Evolutionary conservation across 2,797 vertebrate genomes (phyloP), one percentile per base, ranked within the genome.

Genomic region (Cottoperca gobio): DNA sequence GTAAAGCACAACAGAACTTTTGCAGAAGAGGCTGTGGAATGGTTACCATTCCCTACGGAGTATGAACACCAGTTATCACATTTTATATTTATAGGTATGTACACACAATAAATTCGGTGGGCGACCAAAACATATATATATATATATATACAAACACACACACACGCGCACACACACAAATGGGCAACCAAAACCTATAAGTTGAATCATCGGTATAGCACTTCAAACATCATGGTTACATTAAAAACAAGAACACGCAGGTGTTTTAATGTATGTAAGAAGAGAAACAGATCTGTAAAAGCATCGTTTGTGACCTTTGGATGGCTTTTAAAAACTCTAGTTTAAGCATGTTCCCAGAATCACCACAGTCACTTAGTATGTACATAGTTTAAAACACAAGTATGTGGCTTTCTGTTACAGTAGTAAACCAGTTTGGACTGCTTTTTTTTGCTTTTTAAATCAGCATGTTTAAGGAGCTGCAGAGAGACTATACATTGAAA

Each of bases 71-170:
- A 84, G 45, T 59, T 57, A 73, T 45, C 63, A 67, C 68, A 1
- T 68, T 79, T 86, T 65, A 63, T 84, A 87, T 81, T 86, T 79
- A 86, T 67, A 87, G 11, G 8, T 85, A 58, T 87, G 48, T 85
- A 83, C 74, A 91, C n/a, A n/a, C 81, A 65, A 76, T 82, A 85
- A 69, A 83, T 83, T 77, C 66, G 83, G 40, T 78, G 7, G 19
- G 40, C 54, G 68, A 73, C 31, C 23, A 53, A 46, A 81, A 69
- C 42, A 26, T 82, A 85, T 88, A 54, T 82, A n/a, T n/a, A n/a
- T n/a, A n/a, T n/a, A n/a, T n/a, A n/a, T n/a, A n/a, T n/a, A n/a
- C n/a, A n/a, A n/a, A n/a, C n/a, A n/a, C n/a, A n/a, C n/a, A n/a
- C n/a, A n/a, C n/a, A n/a, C n/a, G n/a, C n/a, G n/a, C n/a, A n/a